Percentiles rank a stretch among this genome's conserved stretches.
These are phyloP conservation scores for Branchipolynoe longqiensis DNA, from an alignment of 2,888 invertebrate genomes.

Conservation along the genomic window DNA sequence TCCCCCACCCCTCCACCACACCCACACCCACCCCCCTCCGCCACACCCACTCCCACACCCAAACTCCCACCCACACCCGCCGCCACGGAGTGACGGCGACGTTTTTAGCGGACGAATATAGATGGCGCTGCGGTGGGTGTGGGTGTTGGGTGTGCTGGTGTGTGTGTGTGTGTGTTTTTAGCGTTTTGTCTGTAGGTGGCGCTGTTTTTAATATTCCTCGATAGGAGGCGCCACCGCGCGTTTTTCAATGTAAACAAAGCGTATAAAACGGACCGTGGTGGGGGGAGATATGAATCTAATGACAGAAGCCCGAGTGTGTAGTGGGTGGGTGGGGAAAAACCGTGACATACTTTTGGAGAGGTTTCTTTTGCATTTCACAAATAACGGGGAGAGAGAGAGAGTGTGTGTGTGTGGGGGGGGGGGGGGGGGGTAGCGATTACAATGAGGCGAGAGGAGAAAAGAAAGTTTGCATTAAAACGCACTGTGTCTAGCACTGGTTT, in stretches of 20 bases:
- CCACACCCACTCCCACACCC: too few species aligned
- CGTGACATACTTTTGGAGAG: conserved; percentile 50
- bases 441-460: conserved; percentile 38
- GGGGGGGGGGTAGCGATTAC: conserved; percentile 27
- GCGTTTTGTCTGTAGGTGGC: conserved; percentile 51
- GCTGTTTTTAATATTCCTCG: conserved; percentile 37
- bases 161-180: conserved; percentile 32
- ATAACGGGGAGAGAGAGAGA: too few species aligned
- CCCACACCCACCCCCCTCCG: too few species aligned
- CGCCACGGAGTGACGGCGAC: conserved; percentile 38
- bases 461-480: conserved; percentile 30
- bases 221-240: conserved; percentile 47
- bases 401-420: too few species aligned
- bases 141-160: conserved; percentile 21
- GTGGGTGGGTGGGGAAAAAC: conserved; percentile 19
- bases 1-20: too few species aligned
- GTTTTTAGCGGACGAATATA: conserved; percentile 53
- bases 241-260: conserved; percentile 52
- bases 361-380: too few species aligned
- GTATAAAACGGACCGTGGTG: conserved; percentile 30
- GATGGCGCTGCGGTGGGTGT: conserved; percentile 35
- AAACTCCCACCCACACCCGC: too few species aligned
- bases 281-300: conserved; percentile 53
- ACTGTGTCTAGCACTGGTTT: conserved; percentile 30
- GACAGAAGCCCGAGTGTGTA: too few species aligned